A percentile compares a stretch with the other conserved stretches of the same genome.
Evolutionary conservation across 2,113 vertebrate species (phyloP).

Genomic region (Ahaetulla prasina): DNA sequence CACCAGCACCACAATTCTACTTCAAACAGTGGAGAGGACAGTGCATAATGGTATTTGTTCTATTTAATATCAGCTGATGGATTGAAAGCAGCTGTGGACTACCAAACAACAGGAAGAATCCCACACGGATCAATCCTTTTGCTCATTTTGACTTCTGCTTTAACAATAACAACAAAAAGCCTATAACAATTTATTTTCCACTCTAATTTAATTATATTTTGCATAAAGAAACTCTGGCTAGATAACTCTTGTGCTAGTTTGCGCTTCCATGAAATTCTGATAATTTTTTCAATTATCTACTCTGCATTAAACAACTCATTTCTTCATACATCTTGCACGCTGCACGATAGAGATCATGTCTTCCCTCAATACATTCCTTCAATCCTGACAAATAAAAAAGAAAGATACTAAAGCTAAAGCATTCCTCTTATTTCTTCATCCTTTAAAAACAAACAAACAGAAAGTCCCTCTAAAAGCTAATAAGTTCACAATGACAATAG

Average conservation of each 20-base stretch:
- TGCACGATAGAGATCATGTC: not conserved
- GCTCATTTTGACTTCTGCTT: slow-evolving; percentile 2
- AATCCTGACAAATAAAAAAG: not conserved
- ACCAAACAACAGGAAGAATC: not conserved
- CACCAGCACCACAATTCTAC: not conserved
- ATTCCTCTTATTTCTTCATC: not conserved
- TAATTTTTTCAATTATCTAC: slow-evolving; percentile 29
- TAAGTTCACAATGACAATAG: not conserved
- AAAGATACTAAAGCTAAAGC: not conserved
- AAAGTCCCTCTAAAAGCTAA: not conserved
- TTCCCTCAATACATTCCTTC: not conserved
- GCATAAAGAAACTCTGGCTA: slow-evolving; percentile 22
- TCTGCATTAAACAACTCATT: slow-evolving; percentile 20
- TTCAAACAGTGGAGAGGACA: not conserved
- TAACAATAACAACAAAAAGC: slow-evolving; percentile 2
- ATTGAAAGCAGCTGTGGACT: slow-evolving; percentile 22
- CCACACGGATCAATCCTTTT: not conserved
- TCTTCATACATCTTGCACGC: slow-evolving; percentile 7
- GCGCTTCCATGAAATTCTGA: slow-evolving; percentile 2
- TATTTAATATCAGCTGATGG: not conserved
- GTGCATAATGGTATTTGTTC: not conserved
- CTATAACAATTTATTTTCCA: slow-evolving; percentile 15
- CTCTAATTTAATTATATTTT: slow-evolving; percentile 38
- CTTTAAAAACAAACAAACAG: not conserved
- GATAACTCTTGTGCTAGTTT: slow-evolving; percentile 22